Evolutionary conservation across 37 sponge, comb jelly and placozoan genomes (phyloP).

Genomic region (Aplysina aerophoba): DNA sequence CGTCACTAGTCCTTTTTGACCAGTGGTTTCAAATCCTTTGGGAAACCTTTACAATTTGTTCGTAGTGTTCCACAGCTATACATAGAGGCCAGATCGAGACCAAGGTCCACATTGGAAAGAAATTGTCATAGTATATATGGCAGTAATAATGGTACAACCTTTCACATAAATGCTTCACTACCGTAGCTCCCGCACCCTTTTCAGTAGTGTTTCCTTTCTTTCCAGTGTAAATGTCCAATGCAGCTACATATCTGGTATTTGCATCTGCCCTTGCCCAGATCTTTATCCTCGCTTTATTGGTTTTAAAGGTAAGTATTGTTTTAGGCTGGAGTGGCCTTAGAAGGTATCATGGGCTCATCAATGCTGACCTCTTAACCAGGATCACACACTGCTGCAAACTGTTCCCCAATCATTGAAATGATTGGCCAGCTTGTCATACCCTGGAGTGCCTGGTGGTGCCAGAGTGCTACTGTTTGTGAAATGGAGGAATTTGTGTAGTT

Average conservation of each 20-base stretch:
- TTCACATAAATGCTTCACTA: constrained; percentile 28
- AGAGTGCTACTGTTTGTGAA: background rate
- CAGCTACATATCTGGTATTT: constrained; percentile 23
- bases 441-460: constrained; percentile 16
- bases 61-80: constrained; percentile 40
- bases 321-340: constrained; percentile 43
- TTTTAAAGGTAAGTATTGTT: constrained; percentile 48
- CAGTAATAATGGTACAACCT: background rate
- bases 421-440: constrained; percentile 38
- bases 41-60: constrained; percentile 26
- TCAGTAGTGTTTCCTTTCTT: constrained; percentile 25
- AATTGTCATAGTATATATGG: constrained; percentile 44
- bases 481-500: constrained; percentile 25
- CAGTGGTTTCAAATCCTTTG: background rate
- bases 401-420: background rate
- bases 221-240: constrained; percentile 41
- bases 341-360: constrained; percentile 50
- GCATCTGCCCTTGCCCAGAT: constrained; percentile 54
- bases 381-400: constrained; percentile 19
- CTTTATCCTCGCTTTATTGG: constrained; percentile 51
- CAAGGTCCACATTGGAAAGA: constrained; percentile 33
- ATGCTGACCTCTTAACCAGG: constrained; percentile 21
- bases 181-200: background rate
- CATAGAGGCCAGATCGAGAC: background rate
- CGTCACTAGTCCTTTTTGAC: background rate